Base-by-base conservation (phyloP, 2,888 invertebrate species). In the Ashinkailepas kermadecensis region DNA sequence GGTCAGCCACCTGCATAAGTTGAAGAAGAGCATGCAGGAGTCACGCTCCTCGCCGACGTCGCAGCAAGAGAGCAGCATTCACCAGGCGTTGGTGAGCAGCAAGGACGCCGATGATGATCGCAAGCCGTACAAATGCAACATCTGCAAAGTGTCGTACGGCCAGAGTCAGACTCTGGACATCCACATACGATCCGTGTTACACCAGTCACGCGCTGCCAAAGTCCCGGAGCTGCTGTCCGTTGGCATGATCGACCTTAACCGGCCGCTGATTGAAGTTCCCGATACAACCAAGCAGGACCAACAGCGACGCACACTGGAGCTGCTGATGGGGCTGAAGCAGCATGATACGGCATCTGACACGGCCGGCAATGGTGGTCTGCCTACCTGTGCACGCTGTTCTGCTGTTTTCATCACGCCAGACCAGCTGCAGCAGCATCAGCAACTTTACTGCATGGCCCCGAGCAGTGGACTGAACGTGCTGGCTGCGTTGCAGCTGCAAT, bases 1-100 rank as follows among this genome's bases (percentile, higher is more conserved):
- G 85, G 96, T 97, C 78, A 95, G 95, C 86, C 97, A 98, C 90
- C 91, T 97, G 87, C 96, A 97, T 89, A 96, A 96, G 89, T 89
- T 96, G 85, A 97, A 97, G 87, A 89, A 93, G 86, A 93, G 93
- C 62, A 94, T 94, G 93, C 94, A 94, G 89, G 94, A 94, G 88
- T 93, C 93, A 88, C 92, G 93, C 85, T 67, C 82, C 25, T 83
- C 83, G 57, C 81, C 83, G n/a, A 80, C 15, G 57, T 84, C 81
- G 39, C 70, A 70, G 70, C 82, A 84, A 81, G 56, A 84, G 83
- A 67, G 80, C 81, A 58, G 81, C 83, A 84, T 56, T 78, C 84
- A 82, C 13, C 23, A 15, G 25, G 39, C 70, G 25, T 39, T 39
- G 39, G 25, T 81, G 83, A 67, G 39, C 83, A 81, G 83, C 82